These are phyloP conservation scores for Dicyrtoma fusca DNA, from an alignment of 2,888 invertebrate genomes.

Conservation along the genomic window DNA sequence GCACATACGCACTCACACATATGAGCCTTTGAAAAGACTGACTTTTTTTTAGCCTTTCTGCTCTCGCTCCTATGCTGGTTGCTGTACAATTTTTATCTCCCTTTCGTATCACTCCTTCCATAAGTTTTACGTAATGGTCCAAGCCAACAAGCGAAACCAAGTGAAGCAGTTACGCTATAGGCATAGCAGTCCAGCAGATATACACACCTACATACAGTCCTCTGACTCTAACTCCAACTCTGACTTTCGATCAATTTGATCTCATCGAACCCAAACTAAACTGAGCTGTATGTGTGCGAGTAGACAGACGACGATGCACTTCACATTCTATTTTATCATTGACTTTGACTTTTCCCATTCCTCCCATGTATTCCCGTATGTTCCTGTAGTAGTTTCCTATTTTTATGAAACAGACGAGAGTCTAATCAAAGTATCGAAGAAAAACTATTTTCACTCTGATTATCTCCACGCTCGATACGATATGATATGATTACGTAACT, in stretches of 20 bases:
- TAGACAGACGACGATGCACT: not conserved
- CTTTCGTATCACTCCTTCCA: conserved; percentile 40
- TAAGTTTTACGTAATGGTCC: conserved; percentile 42
- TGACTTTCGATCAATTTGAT: conserved; percentile 34
- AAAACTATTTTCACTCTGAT: no score
- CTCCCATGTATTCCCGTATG: no score
- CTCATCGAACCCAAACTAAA: conserved; percentile 25
- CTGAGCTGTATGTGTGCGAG: not conserved
- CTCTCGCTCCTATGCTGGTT: not conserved
- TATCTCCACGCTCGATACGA: no score
- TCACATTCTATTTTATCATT: conserved; percentile 2
- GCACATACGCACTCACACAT: no score
- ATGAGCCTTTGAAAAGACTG: not conserved
- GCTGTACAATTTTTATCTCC: conserved; percentile 34
- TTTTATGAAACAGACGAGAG: no score
- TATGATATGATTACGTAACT: no score
- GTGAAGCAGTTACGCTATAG: no score
- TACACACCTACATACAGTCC: not conserved
- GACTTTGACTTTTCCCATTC: not conserved
- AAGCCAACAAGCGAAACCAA: conserved; percentile 9
- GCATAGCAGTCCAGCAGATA: no score
- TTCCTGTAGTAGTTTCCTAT: no score
- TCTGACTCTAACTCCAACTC: no score
- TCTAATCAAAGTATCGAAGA: no score
- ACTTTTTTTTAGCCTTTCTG: conserved; percentile 3